These are phyloP conservation scores for Sesia apiformis DNA, from an alignment of 2,888 invertebrate genomes.

Conservation along the genomic window DNA sequence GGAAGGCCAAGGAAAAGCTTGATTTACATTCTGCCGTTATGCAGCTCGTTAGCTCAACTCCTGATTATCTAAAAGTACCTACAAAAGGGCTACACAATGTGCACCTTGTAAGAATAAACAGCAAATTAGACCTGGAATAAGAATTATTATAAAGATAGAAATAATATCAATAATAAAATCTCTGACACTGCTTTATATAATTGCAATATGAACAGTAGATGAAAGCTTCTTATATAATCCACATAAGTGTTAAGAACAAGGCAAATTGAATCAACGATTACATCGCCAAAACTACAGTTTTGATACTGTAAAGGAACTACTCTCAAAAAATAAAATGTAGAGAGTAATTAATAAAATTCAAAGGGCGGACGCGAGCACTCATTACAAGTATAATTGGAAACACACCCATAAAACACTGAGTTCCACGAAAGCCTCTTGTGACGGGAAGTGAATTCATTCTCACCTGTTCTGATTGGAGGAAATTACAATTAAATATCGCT, in stretches of 20 bases:
- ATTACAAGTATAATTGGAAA: constrained; percentile 15
- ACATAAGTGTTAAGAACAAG: too few relatives aligned
- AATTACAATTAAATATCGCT: constrained; percentile 7
- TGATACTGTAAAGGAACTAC: too few relatives aligned
- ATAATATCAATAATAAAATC: too few relatives aligned
- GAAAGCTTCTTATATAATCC: too few relatives aligned
- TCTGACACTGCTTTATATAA: too few relatives aligned
- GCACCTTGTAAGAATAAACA: too few relatives aligned
- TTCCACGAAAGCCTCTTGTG: constrained; percentile 16
- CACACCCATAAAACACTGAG: constrained; percentile 14
- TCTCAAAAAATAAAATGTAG: background rate
- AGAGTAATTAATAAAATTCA: background rate
- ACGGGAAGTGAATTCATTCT: constrained; percentile 21
- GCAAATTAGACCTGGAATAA: too few relatives aligned
- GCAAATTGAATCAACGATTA: too few relatives aligned
- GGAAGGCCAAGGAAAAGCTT: constrained; percentile 22
- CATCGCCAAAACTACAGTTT: too few relatives aligned
- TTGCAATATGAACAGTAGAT: too few relatives aligned
- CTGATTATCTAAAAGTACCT: constrained; percentile 17
- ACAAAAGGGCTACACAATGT: background rate
- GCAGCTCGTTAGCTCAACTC: constrained; percentile 38
- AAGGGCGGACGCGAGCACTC: constrained; percentile 12
- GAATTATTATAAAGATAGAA: too few relatives aligned
- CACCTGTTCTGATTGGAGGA: constrained; percentile 18
- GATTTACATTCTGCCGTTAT: constrained; percentile 34